Conservation (phyloP, 2,797 vertebrate species). For the Peromyscus eremicus region DNA sequence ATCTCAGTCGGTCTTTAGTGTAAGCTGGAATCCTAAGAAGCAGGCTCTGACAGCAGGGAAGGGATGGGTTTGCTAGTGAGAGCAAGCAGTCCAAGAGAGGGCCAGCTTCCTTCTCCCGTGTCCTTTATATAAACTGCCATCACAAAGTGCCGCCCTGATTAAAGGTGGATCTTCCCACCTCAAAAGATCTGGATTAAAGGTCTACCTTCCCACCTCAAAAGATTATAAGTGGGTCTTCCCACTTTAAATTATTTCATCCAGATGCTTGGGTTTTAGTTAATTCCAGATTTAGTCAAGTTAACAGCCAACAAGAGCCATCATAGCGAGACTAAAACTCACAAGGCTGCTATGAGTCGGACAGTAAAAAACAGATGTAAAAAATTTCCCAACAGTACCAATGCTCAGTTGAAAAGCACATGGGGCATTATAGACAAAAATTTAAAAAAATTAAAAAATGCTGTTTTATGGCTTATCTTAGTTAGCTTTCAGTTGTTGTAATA, state of each 20-base stretch:
- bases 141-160: neutral
- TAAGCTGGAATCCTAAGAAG: neutral
- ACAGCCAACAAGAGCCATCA: neutral
- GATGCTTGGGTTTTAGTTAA: neutral
- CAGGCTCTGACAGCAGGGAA: neutral
- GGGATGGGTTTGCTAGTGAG: neutral
- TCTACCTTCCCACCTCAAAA: neutral
- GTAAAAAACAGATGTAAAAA: neutral
- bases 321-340: neutral
- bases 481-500: neutral
- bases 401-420: neutral
- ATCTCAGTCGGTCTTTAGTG: neutral
- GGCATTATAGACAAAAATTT: neutral
- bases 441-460: neutral
- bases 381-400: neutral
- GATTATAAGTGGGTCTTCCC: neutral
- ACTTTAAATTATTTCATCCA: too few species aligned
- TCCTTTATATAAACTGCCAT: neutral
- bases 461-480: neutral
- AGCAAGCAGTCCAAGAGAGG: neutral
- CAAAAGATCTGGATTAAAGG: neutral
- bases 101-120: neutral
- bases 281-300: neutral
- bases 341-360: neutral
- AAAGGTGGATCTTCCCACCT: too few species aligned